phyloP scores from a whole-genome alignment of 2,888 invertebrate genomes.

The Drosophila barbarae region DNA sequence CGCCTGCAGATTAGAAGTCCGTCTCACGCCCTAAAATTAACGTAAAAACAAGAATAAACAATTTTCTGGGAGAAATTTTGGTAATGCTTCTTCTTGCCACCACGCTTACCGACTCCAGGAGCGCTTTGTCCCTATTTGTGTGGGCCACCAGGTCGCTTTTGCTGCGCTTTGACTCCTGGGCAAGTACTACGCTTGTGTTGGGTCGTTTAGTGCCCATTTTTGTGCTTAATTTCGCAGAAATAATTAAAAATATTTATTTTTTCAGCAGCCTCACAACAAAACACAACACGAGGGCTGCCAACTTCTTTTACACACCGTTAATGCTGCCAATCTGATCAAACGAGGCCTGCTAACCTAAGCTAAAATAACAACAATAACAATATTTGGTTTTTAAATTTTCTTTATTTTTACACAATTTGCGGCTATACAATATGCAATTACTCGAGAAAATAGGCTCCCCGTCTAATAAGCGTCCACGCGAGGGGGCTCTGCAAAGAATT shows the following conservation, averaged over 20 bases:
- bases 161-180: slow-evolving; percentile 83
- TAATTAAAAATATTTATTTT: slow-evolving; percentile 26
- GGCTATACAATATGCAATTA: slow-evolving; percentile 47
- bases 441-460: slow-evolving; percentile 33
- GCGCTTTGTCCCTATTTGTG: slow-evolving; percentile 87
- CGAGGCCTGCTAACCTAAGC: slow-evolving; percentile 2
- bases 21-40: slow-evolving; percentile 82
- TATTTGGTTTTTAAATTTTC: slow-evolving; percentile 21
- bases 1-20: slow-evolving; percentile 93
- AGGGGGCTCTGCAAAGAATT: slow-evolving; percentile 82
- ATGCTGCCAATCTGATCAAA: not conserved
- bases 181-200: slow-evolving; percentile 74
- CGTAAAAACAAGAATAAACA: slow-evolving; percentile 4
- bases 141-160: slow-evolving; percentile 87
- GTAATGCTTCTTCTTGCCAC: slow-evolving; percentile 34
- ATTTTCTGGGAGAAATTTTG: not conserved
- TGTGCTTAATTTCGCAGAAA: slow-evolving; percentile 1
- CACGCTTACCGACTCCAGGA: slow-evolving; percentile 85
- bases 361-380: no score
- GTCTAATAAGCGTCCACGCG: slow-evolving; percentile 82
- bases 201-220: slow-evolving; percentile 77
- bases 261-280: slow-evolving; percentile 24
- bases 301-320: not conserved
- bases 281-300: not conserved
- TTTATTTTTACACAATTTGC: slow-evolving; percentile 62